Conservation (phyloP, 2,888 invertebrate genomes). For the Philaethria dido region DNA sequence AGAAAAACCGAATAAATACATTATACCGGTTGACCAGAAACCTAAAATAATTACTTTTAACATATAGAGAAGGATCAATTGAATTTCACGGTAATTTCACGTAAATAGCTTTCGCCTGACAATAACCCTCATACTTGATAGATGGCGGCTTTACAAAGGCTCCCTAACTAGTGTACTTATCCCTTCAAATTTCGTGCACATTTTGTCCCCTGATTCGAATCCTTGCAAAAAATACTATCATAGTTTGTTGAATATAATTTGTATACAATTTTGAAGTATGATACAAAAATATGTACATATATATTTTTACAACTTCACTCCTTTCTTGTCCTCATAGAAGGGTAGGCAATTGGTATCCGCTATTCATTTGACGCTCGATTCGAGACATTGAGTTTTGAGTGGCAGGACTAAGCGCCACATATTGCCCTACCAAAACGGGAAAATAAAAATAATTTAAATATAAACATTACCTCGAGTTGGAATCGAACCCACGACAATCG, state of each 20-base stretch:
- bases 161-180: constrained; percentile 66
- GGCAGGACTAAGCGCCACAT: too few species aligned
- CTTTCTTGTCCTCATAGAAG: too few species aligned
- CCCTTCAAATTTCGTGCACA: constrained; percentile 10
- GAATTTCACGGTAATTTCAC: constrained; percentile 77
- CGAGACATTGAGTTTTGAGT: too few species aligned
- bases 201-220: constrained; percentile 1
- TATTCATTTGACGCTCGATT: too few species aligned
- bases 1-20: constrained; percentile 50
- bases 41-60: constrained; percentile 68
- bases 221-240: constrained; percentile 8
- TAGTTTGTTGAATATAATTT: neutral
- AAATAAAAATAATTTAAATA: too few species aligned
- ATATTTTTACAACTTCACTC: too few species aligned
- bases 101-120: constrained; percentile 60
- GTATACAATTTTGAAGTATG: neutral
- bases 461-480: too few species aligned
- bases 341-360: too few species aligned
- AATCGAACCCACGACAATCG: too few species aligned
- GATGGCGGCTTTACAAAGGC: constrained; percentile 72
- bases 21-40: constrained; percentile 62
- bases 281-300: too few species aligned
- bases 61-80: constrained; percentile 66
- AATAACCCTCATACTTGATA: constrained; percentile 65
- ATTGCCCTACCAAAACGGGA: too few species aligned